Evolutionary conservation across 2,113 vertebrate species (phyloP), one percentile per base, ranked within the genome.

Genomic region (Oxyura jamaicensis): DNA sequence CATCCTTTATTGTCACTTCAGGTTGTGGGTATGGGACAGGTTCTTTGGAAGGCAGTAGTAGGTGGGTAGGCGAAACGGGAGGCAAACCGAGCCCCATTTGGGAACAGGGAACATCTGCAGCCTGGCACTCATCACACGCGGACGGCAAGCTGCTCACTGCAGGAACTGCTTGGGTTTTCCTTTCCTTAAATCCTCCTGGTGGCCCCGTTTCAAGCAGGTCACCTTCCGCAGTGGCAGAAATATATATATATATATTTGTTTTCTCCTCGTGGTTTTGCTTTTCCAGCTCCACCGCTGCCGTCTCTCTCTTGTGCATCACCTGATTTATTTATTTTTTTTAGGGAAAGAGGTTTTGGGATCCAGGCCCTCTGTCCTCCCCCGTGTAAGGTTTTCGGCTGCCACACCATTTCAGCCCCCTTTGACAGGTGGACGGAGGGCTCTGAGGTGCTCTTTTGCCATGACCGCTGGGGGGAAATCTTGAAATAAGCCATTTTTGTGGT

Each of bases 291-390:
- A 12, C 15, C n/a, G 53, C 62, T 85, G 84, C 62, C 67, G 21
- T 31, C 8, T 29, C 26, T 31, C 62, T 41, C 48, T 6, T 2
- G 31, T 0, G 0, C 1, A 1, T 63, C 56, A 91, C 69, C 88
- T 42, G 42, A 0, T 78, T 91, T 69, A 13, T 50, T 26, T 16
- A 6, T 48, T 23, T 23, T 50, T 26, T 52, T 52, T 29, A 83
- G 86, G 79, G 75, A 91, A 93, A 95, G 56, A 36, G 71, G 82
- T n/a, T 93, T 68, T 72, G 71, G 78, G 66, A 58, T 93, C 66
- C 10, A 0, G 0, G 65, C 56, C 91, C 35, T 87, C 78, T 59
- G 77, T 53, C 77, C 8, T 41, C 28, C 33, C 78, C 76, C 1
- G 23, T 7, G 56, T 4, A 6, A 50, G 2, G 4, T 67, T 79